These are phyloP conservation scores for Mesorhabditis belari DNA, from an alignment of 2,888 invertebrate species.

Conservation along the genomic window DNA sequence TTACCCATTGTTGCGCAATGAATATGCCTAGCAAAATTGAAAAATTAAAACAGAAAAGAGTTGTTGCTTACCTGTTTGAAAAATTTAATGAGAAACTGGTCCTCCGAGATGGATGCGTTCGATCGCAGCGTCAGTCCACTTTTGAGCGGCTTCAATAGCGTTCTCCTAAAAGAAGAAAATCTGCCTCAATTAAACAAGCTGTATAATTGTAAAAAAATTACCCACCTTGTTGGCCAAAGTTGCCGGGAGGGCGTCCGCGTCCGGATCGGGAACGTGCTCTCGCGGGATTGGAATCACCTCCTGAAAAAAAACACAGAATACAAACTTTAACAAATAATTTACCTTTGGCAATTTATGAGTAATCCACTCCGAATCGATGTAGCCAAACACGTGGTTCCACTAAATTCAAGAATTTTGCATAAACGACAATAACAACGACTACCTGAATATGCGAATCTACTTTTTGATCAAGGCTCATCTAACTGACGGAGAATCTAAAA, in stretches of 20 bases:
- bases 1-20: slow-evolving; percentile 29
- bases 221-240: slow-evolving; percentile 1
- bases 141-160: slow-evolving; percentile 12
- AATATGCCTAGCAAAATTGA: too few species aligned
- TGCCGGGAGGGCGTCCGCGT: slow-evolving; percentile 32
- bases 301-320: too few species aligned
- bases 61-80: too few species aligned
- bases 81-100: not conserved
- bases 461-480: not conserved
- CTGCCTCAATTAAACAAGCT: too few species aligned
- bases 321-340: slow-evolving; percentile 21
- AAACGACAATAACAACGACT: not conserved
- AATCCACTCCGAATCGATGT: not conserved
- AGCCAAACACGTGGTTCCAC: not conserved
- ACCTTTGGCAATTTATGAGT: not conserved
- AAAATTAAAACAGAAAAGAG: too few species aligned
- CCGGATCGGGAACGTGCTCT: slow-evolving; percentile 36
- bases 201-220: too few species aligned
- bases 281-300: slow-evolving; percentile 31
- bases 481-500: too few species aligned
- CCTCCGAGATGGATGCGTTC: slow-evolving; percentile 23
- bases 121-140: slow-evolving; percentile 27
- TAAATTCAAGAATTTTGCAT: not conserved
- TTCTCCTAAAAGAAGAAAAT: slow-evolving; percentile 8
- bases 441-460: not conserved